Evolutionary conservation across 2,888 invertebrate species (phyloP), one percentile per base, ranked within the genome.

Genomic region (Spodoptera littoralis): DNA sequence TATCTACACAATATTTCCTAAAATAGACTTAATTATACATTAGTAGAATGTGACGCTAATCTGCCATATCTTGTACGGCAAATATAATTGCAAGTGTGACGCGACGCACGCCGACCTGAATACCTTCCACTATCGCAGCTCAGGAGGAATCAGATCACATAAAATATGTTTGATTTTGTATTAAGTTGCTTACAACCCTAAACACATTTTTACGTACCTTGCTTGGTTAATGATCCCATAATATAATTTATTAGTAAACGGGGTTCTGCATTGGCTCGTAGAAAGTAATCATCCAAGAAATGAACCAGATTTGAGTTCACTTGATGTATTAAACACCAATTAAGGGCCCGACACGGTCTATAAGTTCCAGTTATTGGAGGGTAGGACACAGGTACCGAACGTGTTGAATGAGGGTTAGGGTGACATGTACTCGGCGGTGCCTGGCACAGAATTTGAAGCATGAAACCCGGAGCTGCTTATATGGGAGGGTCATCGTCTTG

Each of bases 381-480:
- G 86, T 76, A 79, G 75, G 80, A 79, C 80, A 78, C 72, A 70
- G 69, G 71, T 68, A 77, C 76, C 70, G 64, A 80, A 84, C 82
- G 76, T 72, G 83, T 80, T 75, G 65, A 70, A 22, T 65, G 77
- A 84, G 84, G 91, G 91, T 82, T 84, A 85, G 92, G 91, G 90
- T 80, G 86, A 81, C 79, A 82, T 65, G 93, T 90, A 80, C 88
- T 71, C 65, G 81, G 81, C 76, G 70, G 88, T 84, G 82, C 88
- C 90, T 83, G 93, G 91, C 75, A 93, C 92, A 76, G 50, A 67
- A 61, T 58, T 54, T 13, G 59, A 70, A 78, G 77, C 82, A 78
- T 70, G 73, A 72, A 74, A 77, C 70, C 77, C 79, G 73, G 74
- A 83, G 82, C 83, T 83, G 82, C 82, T 76, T 73, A 59, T 69